phyloP scores from a whole-genome alignment of 2,113 vertebrate species.

The Tupaia tana region DNA sequence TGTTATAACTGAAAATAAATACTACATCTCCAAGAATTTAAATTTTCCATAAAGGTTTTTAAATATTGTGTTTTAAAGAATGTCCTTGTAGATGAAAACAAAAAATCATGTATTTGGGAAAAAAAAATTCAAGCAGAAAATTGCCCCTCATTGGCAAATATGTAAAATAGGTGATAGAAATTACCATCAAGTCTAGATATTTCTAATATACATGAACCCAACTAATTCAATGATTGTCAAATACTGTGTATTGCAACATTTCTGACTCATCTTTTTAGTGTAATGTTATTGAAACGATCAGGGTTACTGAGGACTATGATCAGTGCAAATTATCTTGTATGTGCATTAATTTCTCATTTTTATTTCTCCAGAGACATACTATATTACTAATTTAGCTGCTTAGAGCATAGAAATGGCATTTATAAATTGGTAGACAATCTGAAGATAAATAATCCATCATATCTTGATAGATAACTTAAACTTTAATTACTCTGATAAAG shows the following conservation, averaged over 20 bases:
- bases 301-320: background rate
- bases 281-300: background rate
- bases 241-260: background rate
- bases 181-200: background rate
- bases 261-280: background rate
- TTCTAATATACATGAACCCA: background rate
- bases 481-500: constrained; percentile 53
- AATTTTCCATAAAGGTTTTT: background rate
- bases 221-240: background rate
- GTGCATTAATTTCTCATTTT: background rate
- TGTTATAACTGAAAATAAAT: background rate
- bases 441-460: constrained; percentile 68
- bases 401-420: background rate
- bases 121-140: background rate
- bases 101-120: background rate
- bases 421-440: constrained; percentile 50
- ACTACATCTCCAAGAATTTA: background rate
- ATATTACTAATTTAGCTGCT: constrained; percentile 15
- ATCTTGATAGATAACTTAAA: constrained; percentile 68
- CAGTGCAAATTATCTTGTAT: background rate
- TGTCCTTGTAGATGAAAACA: background rate
- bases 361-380: background rate
- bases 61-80: background rate
- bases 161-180: background rate
- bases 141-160: background rate